Evolutionary conservation across 2,113 vertebrate genomes (phyloP).

Genomic region (Lathamus discolor): DNA sequence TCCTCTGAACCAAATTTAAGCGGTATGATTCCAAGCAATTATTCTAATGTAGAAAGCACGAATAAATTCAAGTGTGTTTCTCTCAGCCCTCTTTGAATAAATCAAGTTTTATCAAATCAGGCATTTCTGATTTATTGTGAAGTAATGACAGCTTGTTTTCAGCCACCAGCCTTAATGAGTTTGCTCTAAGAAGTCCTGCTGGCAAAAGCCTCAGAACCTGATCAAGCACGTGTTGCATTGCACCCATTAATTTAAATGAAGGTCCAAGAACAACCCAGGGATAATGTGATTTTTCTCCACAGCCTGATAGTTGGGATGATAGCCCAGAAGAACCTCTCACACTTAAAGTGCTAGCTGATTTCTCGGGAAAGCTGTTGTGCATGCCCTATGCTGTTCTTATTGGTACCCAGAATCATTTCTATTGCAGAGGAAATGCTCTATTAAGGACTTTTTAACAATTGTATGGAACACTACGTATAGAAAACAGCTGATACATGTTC

Average conservation of each 20-base stretch:
- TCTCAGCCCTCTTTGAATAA: constrained; percentile 34
- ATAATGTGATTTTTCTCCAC: neutral
- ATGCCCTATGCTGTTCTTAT: neutral
- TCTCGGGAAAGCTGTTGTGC: neutral
- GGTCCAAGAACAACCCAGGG: neutral
- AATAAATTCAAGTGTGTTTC: constrained; percentile 15
- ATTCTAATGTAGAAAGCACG: neutral
- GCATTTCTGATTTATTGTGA: constrained; percentile 21
- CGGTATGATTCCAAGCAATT: neutral
- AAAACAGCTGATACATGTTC: neutral
- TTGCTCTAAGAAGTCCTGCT: neutral
- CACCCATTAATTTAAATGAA: neutral
- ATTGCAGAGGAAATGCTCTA: neutral
- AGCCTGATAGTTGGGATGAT: neutral
- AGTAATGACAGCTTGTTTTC: neutral
- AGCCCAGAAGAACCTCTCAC: neutral
- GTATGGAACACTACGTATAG: rapidly evolving
- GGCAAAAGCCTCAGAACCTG: neutral
- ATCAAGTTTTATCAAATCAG: constrained; percentile 25
- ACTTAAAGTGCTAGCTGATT: neutral
- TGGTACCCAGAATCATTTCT: neutral
- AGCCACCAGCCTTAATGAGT: neutral
- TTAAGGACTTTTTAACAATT: neutral
- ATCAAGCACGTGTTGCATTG: neutral
- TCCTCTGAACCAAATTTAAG: constrained; percentile 21